phyloP scores from a whole-genome alignment of 2,113 vertebrate genomes.

The Callorhinus ursinus region DNA sequence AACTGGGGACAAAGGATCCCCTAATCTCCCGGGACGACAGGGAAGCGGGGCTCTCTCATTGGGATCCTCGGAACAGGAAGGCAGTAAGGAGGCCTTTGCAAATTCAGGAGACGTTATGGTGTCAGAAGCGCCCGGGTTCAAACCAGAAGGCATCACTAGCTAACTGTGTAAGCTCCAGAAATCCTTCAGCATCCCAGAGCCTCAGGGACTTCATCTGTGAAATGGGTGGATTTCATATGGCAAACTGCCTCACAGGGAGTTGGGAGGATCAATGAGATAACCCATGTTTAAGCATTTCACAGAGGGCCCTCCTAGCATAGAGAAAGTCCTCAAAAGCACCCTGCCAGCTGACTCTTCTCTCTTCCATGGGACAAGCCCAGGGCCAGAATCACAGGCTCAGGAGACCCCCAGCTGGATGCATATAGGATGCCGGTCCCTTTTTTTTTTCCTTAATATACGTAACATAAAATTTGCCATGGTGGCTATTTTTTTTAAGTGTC shows the following conservation, averaged over 20 bases:
- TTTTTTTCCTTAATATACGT: neutral
- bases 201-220: neutral
- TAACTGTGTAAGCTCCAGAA: neutral
- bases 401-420: neutral
- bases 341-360: neutral
- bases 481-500: neutral
- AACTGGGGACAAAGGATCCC: neutral
- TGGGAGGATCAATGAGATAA: neutral
- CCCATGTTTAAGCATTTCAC: fast-evolving
- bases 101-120: neutral
- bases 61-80: neutral
- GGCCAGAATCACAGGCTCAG: neutral
- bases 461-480: neutral
- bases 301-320: fast-evolving
- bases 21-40: fast-evolving
- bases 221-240: neutral
- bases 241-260: neutral
- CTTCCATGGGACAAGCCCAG: neutral
- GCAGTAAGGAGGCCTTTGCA: no score
- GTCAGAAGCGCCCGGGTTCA: neutral
- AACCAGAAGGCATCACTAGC: neutral
- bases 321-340: neutral
- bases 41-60: neutral
- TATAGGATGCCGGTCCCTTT: neutral
- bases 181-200: neutral